Evolutionary conservation across 1,140 invertebrate species (phyloP), one percentile per base, ranked within the genome.

Genomic region (Drosophila leontia): DNA sequence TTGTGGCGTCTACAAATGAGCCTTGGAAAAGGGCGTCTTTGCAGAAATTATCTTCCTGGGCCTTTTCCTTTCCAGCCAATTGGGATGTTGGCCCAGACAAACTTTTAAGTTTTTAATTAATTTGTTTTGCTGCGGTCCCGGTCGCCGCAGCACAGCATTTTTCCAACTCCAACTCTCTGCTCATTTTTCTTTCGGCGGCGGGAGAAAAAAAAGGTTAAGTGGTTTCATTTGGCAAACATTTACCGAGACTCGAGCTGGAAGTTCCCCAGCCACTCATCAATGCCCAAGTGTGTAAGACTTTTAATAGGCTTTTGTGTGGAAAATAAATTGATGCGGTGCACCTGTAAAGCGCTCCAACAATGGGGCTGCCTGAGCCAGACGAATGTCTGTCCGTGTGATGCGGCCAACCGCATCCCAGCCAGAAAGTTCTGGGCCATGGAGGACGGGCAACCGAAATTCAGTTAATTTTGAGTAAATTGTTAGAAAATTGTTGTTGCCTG

Each of bases 281-380:
- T 85, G 76, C 51, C 55, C 65, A 61, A 67, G 68, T 88, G 76
- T 71, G 82, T 78, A 78, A 58, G 84, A 80, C 80, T 84, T 90
- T 90, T 87, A 87, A 87, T 87, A 88, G 85, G 84, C 84, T 87
- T 87, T 90, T 87, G 84, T 87, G 84, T 87, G 84, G 85, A 87
- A 87, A 87, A 87, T 87, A 87, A 87, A 87, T 87, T 88, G 84
- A 87, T 87, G 84, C 68, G 85, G 84, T 87, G 85, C 84, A 87
- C 84, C 84, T 87, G 84, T 84, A 87, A 87, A 88, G 71, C 71
- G 80, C 58, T 68, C 58, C 51, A 70, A 76, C 77, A 87, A 84
- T 78, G 70, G 41, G 51, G 61, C 70, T 39, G 80, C 39, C 58
- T 55, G 37, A 55, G 45, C 48, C 57, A 75, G 44, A 23, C 51